Percentiles rank a stretch among this genome's conserved stretches.
These are phyloP conservation scores for Scelioninae gen. 2 DNA, from an alignment of 2,888 invertebrate species.

Conservation along the genomic window DNA sequence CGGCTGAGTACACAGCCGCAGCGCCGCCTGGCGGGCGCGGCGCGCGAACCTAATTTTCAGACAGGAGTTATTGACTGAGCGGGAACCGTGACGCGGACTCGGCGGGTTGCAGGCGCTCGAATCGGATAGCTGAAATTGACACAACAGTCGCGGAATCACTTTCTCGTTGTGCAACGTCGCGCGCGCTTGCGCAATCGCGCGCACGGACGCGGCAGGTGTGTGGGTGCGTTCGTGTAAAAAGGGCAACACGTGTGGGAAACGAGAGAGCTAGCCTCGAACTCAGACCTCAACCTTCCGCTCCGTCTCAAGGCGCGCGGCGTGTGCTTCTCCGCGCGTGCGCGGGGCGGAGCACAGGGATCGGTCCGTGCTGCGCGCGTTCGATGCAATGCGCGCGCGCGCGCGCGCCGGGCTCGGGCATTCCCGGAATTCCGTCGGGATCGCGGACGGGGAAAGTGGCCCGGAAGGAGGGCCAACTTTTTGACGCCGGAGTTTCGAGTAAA, in stretches of 20 bases:
- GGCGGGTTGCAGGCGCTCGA: conserved; percentile 8
- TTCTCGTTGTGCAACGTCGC: conserved; percentile 55
- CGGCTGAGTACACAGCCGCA: conserved; percentile 5
- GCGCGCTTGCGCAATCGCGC: conserved; percentile 56
- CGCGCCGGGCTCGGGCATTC: too few species aligned
- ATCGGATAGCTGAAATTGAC: conserved; percentile 41
- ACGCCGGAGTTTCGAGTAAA: too few species aligned
- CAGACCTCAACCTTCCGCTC: conserved; percentile 73
- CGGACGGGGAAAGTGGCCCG: too few species aligned
- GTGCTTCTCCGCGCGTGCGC: conserved; percentile 42
- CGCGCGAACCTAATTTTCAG: neutral
- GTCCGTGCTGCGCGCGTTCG: conserved; percentile 9
- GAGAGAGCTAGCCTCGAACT: conserved; percentile 74
- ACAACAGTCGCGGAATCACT: conserved; percentile 56
- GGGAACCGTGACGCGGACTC: conserved; percentile 15
- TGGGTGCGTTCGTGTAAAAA: conserved; percentile 60
- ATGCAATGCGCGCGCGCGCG: conserved; percentile 14
- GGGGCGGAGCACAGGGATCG: conserved; percentile 35
- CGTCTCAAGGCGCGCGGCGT: conserved; percentile 55
- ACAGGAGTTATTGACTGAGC: conserved; percentile 22
- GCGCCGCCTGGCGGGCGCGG: conserved; percentile 10
- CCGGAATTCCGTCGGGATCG: too few species aligned
- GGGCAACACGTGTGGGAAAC: conserved; percentile 71
- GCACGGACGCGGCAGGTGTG: conserved; percentile 48
- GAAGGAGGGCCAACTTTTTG: too few species aligned